Percentiles rank a stretch among this genome's conserved stretches.
Conservation (phyloP, 37 sponge, comb jelly and placozoan species). For the Theonella swinhoei region DNA sequence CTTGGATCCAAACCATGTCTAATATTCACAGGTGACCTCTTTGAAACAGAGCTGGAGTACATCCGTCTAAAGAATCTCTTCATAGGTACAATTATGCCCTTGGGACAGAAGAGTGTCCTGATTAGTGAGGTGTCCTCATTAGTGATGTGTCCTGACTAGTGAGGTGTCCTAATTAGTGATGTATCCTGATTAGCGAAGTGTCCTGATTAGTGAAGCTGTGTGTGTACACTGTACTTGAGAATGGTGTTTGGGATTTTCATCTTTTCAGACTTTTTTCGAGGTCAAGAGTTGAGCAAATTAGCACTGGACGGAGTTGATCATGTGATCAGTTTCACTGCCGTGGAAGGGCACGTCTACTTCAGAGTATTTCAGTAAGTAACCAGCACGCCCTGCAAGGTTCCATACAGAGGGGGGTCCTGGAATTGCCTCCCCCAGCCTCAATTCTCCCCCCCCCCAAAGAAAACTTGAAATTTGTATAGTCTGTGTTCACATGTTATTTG, state of each 20-base stretch:
- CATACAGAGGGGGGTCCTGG: no score
- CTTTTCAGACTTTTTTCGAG: constrained; percentile 84
- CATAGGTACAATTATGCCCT: constrained; percentile 52
- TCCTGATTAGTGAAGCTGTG: neutral
- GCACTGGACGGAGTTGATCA: constrained; percentile 85
- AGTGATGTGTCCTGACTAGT: no score
- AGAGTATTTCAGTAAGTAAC: constrained; percentile 68
- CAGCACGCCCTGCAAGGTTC: no score
- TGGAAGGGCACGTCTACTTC: constrained; percentile 66
- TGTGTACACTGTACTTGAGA: neutral
- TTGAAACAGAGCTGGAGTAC: constrained; percentile 80
- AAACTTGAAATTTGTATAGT: neutral
- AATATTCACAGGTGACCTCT: constrained; percentile 82
- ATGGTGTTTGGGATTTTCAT: no score
- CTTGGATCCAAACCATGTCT: constrained; percentile 90
- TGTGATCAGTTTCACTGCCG: constrained; percentile 80
- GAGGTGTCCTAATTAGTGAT: no score
- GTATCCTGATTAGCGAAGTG: no score
- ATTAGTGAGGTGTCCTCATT: no score
- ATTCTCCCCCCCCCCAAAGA: no score
- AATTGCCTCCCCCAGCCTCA: no score
- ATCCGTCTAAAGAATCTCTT: constrained; percentile 71
- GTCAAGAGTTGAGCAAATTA: constrained; percentile 59
- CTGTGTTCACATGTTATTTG: neutral
- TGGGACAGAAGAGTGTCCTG: no score